Conservation (phyloP, 1,140 invertebrate genomes). For the Cheumatopsyche charites region DNA sequence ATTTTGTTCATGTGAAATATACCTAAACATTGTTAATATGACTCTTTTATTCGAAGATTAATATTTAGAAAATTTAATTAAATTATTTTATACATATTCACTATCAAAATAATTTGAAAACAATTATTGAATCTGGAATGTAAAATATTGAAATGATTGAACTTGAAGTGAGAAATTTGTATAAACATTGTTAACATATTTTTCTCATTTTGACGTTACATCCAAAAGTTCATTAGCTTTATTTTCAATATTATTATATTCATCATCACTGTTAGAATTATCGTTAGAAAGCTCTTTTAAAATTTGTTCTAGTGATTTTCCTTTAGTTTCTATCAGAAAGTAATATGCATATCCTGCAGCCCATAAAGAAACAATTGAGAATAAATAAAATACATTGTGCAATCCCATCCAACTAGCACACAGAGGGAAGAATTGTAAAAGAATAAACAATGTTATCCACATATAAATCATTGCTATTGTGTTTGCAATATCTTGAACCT, state of each 20-base stretch:
- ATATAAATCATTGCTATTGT: constrained; percentile 33
- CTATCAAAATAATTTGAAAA: no score
- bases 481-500: constrained; percentile 42
- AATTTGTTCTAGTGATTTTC: constrained; percentile 40
- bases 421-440: constrained; percentile 38
- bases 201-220: no score
- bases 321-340: constrained; percentile 42
- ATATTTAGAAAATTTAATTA: no score
- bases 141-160: no score
- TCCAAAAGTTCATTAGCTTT: neutral
- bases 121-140: no score
- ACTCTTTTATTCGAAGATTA: no score
- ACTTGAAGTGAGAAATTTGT: no score
- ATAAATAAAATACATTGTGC: constrained; percentile 42
- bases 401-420: constrained; percentile 26
- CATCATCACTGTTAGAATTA: neutral
- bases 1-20: no score
- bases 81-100: no score
- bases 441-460: constrained; percentile 34
- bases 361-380: constrained; percentile 29
- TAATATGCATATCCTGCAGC: constrained; percentile 30
- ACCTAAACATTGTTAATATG: no score
- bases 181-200: no score
- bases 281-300: constrained; percentile 24
- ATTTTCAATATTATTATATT: neutral